Percentiles rank a stretch among this genome's conserved stretches.
phyloP scores from a whole-genome alignment of 1,140 invertebrate genomes.

The Lasioglossum baleicum region DNA sequence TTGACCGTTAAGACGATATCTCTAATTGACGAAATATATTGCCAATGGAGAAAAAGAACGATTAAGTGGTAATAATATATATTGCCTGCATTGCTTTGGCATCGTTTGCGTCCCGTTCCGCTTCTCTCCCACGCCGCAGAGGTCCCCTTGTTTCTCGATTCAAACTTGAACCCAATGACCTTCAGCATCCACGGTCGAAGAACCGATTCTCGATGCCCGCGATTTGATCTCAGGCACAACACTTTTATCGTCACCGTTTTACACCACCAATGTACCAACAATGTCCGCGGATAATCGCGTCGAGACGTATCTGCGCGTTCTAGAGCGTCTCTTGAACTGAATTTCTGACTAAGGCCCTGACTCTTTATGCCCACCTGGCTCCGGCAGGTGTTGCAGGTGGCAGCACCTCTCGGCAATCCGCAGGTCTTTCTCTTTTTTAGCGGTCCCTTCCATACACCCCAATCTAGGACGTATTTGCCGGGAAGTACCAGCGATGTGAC shows the following conservation, averaged over 20 bases:
- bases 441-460: constrained; percentile 4
- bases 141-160: constrained; percentile 22
- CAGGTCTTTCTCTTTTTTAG: constrained; percentile 3
- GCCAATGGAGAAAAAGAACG: not conserved
- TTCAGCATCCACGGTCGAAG: constrained; percentile 12
- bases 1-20: not conserved
- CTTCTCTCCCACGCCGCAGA: constrained; percentile 43
- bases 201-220: not conserved
- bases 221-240: constrained; percentile 7
- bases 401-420: constrained; percentile 45
- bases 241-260: constrained; percentile 25
- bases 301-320: constrained; percentile 30
- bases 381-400: constrained; percentile 59
- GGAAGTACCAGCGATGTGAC: no score
- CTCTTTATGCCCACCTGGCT: constrained; percentile 64
- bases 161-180: constrained; percentile 26
- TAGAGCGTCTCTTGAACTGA: constrained; percentile 54
- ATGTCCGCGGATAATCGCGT: constrained; percentile 19
- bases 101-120: constrained; percentile 59
- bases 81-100: constrained; percentile 62
- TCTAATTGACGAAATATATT: not conserved
- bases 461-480: not conserved
- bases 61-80: constrained; percentile 8
- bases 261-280: constrained; percentile 3
- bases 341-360: constrained; percentile 49